Base-by-base conservation (phyloP, 2,113 vertebrate species). In the Corythaixoides concolor region DNA sequence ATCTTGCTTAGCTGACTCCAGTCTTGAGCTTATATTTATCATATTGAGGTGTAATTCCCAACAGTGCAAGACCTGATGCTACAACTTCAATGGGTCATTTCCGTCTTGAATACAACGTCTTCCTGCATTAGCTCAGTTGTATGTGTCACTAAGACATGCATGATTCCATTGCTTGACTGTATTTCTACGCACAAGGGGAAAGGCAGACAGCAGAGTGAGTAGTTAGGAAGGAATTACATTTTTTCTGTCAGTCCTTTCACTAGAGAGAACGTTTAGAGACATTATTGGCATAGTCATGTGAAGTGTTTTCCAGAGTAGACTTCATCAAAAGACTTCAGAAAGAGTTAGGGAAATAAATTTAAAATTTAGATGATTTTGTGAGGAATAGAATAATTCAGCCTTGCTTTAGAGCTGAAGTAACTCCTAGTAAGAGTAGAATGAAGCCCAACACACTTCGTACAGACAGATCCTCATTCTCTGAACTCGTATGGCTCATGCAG, bases 171-270 rank as follows among this genome's bases (percentile, higher is more conserved):
- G 26, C 82, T 88, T 63, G 1, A 20, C 88, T 27, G 15, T n/a
- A 75, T 9, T 77, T 66, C 41, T 53, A 23, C 26, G 8, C 76
- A 33, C 37, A 12, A 75, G 53, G 53, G 37, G 64, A 86, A 68
- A 68, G 75, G 41, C 90, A 85, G 64, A 14, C 87, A 28, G 83
- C 60, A 77, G 37, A 63, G 76, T 96, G 93, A 96, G 75, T 75
- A 92, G 79, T 52, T 70, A 81, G 85, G 56, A 96, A 96, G 73
- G 90, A 96, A 97, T 94, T 95, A 86, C 11, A 7, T 23, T 50
- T 83, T 88, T 90, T 74, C 85, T 83, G 43, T 84, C 88, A 68
- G 64, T 80, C 79, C 72, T 96, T 96, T 95, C 82, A 52, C 85
- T 84, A 60, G 39, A 74, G 47, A 84, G 70, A 88, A 45, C 0